phyloP scores from a whole-genome alignment of 1,140 invertebrate species.

The Notospermus geniculatus region DNA sequence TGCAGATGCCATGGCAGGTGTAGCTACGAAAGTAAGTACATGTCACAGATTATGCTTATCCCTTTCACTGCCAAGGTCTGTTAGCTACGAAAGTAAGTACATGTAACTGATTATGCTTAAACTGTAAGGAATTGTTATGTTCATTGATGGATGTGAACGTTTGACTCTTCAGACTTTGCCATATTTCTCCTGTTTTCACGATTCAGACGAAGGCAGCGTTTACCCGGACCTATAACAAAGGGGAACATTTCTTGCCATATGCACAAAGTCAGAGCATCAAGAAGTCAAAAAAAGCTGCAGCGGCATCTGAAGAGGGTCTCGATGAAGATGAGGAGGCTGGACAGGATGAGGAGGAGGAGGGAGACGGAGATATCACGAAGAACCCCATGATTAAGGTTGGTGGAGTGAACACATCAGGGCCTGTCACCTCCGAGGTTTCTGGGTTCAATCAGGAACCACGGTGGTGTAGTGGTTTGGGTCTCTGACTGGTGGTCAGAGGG shows the following conservation, averaged over 20 bases:
- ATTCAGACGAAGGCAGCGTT: constrained; percentile 83
- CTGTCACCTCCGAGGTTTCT: too few species aligned
- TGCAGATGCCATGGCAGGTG: constrained; percentile 69
- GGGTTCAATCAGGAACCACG: too few species aligned
- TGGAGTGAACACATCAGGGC: background rate
- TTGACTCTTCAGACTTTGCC: background rate
- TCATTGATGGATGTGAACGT: too few species aligned
- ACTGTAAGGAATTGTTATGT: too few species aligned
- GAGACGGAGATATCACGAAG: constrained; percentile 66
- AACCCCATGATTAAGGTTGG: constrained; percentile 79
- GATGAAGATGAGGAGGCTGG: constrained; percentile 36
- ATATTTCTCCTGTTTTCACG: background rate
- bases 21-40: constrained; percentile 73
- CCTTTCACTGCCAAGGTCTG: background rate
- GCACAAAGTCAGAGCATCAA: constrained; percentile 61
- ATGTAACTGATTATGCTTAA: too few species aligned
- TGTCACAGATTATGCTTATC: background rate
- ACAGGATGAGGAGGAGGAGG: constrained; percentile 59
- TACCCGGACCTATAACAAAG: constrained; percentile 89
- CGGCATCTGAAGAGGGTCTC: constrained; percentile 32
- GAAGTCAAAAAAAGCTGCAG: constrained; percentile 54
- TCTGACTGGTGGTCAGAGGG: too few species aligned
- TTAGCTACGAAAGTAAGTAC: background rate
- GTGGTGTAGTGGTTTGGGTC: too few species aligned
- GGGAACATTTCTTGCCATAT: constrained; percentile 70